Evolutionary conservation across 2,113 vertebrate species (phyloP).

Genomic region (Excalfactoria chinensis): DNA sequence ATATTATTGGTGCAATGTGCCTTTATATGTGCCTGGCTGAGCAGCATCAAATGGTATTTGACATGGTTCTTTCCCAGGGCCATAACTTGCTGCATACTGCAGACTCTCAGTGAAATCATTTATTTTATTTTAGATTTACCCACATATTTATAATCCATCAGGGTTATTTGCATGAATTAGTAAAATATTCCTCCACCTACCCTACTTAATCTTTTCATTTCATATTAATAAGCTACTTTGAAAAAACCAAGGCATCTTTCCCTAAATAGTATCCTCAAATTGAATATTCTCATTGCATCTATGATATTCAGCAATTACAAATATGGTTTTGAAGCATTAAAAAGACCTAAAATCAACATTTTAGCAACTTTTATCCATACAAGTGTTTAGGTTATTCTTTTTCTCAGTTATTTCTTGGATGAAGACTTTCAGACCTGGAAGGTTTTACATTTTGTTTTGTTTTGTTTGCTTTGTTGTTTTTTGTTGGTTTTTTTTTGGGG

Average conservation of each 20-base stretch:
- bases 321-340: slow-evolving; percentile 25
- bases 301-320: slow-evolving; percentile 5
- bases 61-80: slow-evolving; percentile 73
- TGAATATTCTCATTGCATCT: slow-evolving; percentile 27
- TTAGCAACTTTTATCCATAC: slow-evolving; percentile 16
- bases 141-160: slow-evolving; percentile 27
- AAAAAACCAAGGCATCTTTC: background rate
- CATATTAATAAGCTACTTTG: slow-evolving; percentile 6
- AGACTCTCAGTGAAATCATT: slow-evolving; percentile 45
- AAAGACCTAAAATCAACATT: background rate
- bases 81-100: slow-evolving; percentile 2
- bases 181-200: slow-evolving; percentile 45
- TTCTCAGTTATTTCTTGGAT: background rate
- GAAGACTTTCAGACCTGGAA: background rate
- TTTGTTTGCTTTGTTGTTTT: background rate
- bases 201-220: slow-evolving; percentile 50
- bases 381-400: background rate
- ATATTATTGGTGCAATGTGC: slow-evolving; percentile 75
- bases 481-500: no score
- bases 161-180: slow-evolving; percentile 49
- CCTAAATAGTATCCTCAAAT: slow-evolving; percentile 39
- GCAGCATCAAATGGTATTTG: slow-evolving; percentile 75
- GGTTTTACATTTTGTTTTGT: background rate
- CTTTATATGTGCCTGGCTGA: slow-evolving; percentile 74
- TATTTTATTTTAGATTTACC: slow-evolving; percentile 18